These are phyloP conservation scores for Clarias pachynema DNA, from an alignment of 2,797 vertebrate species.

Conservation along the genomic window DNA sequence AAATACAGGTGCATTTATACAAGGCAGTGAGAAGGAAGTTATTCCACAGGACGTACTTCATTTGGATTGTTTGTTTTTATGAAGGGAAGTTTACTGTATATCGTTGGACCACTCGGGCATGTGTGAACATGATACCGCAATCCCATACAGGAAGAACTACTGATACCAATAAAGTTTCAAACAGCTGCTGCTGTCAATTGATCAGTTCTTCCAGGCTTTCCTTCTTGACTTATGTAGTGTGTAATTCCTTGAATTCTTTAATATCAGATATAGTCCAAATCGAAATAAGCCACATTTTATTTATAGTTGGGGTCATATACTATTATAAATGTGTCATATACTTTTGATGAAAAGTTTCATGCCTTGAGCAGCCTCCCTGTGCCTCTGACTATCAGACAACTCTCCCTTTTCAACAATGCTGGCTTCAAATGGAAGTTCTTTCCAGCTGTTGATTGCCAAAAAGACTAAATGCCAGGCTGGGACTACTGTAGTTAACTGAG, in stretches of 20 bases:
- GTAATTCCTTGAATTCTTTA: neutral
- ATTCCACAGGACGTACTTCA: slow-evolving; percentile 11
- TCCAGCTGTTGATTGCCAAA: slow-evolving; percentile 58
- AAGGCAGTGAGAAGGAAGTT: neutral
- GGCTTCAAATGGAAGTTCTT: slow-evolving; percentile 40
- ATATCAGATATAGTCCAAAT: neutral
- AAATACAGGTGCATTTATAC: slow-evolving; percentile 3
- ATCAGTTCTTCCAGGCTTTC: slow-evolving; percentile 53
- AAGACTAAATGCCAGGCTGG: slow-evolving; percentile 36
- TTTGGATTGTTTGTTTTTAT: slow-evolving; percentile 38
- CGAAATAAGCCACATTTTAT: neutral
- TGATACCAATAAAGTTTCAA: slow-evolving; percentile 44
- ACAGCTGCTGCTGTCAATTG: slow-evolving; percentile 49
- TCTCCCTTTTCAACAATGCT: slow-evolving; percentile 28
- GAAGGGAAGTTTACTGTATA: slow-evolving; percentile 19
- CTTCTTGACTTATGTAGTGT: neutral
- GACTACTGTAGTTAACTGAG: neutral
- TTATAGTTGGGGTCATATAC: neutral
- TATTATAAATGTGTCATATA: neutral
- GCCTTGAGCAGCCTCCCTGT: slow-evolving; percentile 44
- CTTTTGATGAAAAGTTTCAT: slow-evolving; percentile 25
- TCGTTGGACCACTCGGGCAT: neutral
- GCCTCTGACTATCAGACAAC: slow-evolving; percentile 50
- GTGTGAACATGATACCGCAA: neutral
- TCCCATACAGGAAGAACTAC: slow-evolving; percentile 25